Evolutionary conservation across 1,140 invertebrate genomes (phyloP), one percentile per base, ranked within the genome.

Genomic region (Magallana gigas): DNA sequence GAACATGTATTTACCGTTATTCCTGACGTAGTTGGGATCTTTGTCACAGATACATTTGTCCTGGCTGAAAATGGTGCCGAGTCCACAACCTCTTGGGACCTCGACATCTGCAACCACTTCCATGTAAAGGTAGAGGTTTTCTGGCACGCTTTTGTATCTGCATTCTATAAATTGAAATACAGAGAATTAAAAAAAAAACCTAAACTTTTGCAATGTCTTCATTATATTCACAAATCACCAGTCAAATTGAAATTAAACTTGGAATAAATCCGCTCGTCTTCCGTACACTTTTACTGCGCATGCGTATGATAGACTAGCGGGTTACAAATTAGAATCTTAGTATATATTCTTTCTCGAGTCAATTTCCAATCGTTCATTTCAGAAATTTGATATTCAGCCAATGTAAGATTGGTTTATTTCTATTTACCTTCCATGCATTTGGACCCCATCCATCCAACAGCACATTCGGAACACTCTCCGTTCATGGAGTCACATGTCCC

Each of bases 41-140:
- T 76, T 76, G 29, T 76, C 68, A 76, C 68, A 76, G 68, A 76
- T 76, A 29, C 68, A 76, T 8, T 76, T 76, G 8, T 76, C 68
- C 23, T 76, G 68, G 23, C 29, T 76, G 23, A 76, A 76, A 8
- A 29, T 76, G 23, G 68, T 76, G 23, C 68, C 68, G 11, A 76
- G 14, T 23, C 68, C 68, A 36, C 68, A 76, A 11, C 23, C 68
- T 36, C 68, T 8, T 23, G 23, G 14, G 23, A 29, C 12, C 68
- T 76, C 68, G 5, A 29, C 36, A 23, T 36, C 23, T 29, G 8
- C 68, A 1, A 29, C 68, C 12, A 29, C 7, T 36, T 76, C 68
- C 68, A 76, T 76, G 23, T 76, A 76, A 0, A 76, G 68, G 11
- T 29, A 76, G 14, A 29, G 11, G 14, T 76, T 76, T 14, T 29